phyloP scores from a whole-genome alignment of 2,797 vertebrate genomes.

The Sciurus carolinensis region DNA sequence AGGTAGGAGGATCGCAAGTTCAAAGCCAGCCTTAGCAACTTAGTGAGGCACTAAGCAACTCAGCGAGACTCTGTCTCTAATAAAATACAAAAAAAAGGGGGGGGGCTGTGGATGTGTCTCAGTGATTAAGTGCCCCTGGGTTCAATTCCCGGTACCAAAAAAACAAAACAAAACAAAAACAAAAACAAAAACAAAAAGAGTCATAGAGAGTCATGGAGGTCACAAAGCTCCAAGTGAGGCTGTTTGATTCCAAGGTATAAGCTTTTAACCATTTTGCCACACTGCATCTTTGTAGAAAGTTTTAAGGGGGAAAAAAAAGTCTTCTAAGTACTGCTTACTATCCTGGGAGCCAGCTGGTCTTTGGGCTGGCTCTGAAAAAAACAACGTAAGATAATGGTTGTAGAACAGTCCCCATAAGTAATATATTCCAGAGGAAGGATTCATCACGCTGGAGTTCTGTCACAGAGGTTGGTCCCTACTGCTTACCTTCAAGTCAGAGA shows the following conservation, averaged over 20 bases:
- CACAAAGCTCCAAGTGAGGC: not conserved
- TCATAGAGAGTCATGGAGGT: not conserved
- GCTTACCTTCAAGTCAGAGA: not conserved
- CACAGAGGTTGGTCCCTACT: not conserved
- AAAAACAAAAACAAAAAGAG: too few relatives aligned
- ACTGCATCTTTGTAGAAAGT: not conserved
- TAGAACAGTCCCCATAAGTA: not conserved
- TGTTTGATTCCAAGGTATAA: constrained; percentile 34
- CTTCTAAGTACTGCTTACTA: constrained; percentile 9
- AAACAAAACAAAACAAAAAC: too few relatives aligned
- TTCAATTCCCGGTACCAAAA: too few relatives aligned
- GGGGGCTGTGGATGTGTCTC: too few relatives aligned
- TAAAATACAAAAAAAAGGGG: too few relatives aligned
- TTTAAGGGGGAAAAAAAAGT: not conserved
- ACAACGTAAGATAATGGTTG: not conserved
- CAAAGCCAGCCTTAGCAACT: too few relatives aligned
- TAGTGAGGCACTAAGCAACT: too few relatives aligned
- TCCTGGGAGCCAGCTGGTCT: not conserved
- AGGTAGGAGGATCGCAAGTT: too few relatives aligned
- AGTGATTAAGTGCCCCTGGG: too few relatives aligned
- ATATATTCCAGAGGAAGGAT: constrained; percentile 11
- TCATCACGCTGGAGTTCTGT: not conserved
- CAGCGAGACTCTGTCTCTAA: too few relatives aligned
- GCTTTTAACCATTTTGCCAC: constrained; percentile 25
- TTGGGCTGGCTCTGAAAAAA: not conserved